Base-by-base conservation (phyloP, 2,113 vertebrate genomes). In the Podiceps cristatus region DNA sequence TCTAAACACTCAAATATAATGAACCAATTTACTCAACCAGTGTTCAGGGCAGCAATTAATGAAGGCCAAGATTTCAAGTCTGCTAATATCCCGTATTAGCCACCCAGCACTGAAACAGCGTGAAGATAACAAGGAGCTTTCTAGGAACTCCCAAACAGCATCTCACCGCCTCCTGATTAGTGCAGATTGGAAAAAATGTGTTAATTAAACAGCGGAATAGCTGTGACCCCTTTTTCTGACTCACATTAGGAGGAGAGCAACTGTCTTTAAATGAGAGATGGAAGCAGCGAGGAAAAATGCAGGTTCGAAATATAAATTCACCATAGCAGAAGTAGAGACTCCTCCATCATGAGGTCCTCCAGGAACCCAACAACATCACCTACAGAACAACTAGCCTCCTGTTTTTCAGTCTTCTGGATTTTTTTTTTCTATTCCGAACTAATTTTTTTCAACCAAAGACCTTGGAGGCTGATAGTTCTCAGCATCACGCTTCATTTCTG, bases 91-190 rank as follows among this genome's bases (percentile, higher is more conserved):
- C 64, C 66, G 7, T 22, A 27, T 75, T 72, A 71, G 67, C 77
- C 4, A 1, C 82, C 82, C 53, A 19, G 78, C 29, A 27, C 55
- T 58, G 91, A 77, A 89, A 83, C 47, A 55, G 83, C 3, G 0
- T 3, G 17, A 88, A 49, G 75, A 68, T 88, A 90, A 84, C 35
- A 13, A 83, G 84, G 62, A 73, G 55, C 72, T 69, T 88, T 76
- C 64, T 31, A 91, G 91, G 74, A 93, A 56, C 40, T 73, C 84
- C 86, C 76, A 47, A 77, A 66, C 49, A 79, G 47, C 78, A 50
- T 88, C 62, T 72, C 45, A 67, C 40, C 29, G 2, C 67, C 72
- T 86, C 76, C 93, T 28, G 63, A 49, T 69, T 20, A n/a, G 55
- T 40, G 67, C 68, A 93, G 79, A 37, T 53, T 68, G 72, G 83